Evolutionary conservation across 1,140 invertebrate genomes (phyloP).

Genomic region (Tetramorium alpestre): DNA sequence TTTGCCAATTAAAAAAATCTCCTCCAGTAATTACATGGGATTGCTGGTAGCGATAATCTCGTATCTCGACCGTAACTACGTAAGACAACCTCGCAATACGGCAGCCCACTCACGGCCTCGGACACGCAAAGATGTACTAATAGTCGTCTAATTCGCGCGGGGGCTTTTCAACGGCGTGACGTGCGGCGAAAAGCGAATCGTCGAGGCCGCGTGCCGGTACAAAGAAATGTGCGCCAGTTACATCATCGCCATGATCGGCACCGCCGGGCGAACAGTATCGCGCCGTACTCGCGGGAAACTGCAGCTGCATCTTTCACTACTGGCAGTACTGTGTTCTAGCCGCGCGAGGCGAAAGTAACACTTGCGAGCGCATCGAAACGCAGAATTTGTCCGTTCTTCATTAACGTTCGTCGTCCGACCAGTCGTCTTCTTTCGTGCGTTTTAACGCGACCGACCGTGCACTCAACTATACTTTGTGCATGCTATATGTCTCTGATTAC

Average conservation of each 20-base stretch:
- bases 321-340: background rate
- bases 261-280: slow-evolving; percentile 8
- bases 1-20: background rate
- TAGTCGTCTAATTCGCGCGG: background rate
- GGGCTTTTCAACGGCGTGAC: background rate
- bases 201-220: background rate
- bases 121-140: slow-evolving; percentile 11
- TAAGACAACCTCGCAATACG: background rate
- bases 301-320: background rate
- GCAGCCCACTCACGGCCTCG: background rate
- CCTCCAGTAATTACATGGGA: background rate
- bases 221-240: slow-evolving; percentile 51
- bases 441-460: too few relatives aligned
- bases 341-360: background rate
- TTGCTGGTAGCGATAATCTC: background rate
- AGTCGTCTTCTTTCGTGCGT: background rate
- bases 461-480: background rate
- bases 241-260: slow-evolving; percentile 53
- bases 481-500: background rate
- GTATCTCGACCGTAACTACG: background rate
- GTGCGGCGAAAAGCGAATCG: slow-evolving; percentile 51
- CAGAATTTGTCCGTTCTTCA: background rate
- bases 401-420: background rate
- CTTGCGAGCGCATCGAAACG: background rate
- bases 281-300: background rate